Evolutionary conservation across 2,113 vertebrate species (phyloP).

Genomic region (Stigmatopora argus): DNA sequence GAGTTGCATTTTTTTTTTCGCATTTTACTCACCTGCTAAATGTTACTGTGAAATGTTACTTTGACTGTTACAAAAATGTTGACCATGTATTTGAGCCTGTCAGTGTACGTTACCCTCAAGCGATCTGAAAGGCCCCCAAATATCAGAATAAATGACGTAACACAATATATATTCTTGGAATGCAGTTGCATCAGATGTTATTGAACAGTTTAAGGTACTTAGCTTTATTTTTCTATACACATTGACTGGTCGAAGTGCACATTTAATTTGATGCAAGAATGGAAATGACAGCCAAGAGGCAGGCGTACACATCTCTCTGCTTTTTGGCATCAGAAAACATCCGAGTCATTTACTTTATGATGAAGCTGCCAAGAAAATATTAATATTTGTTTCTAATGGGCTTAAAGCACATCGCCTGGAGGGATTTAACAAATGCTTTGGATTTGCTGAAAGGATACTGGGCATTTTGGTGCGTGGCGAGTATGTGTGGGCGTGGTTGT

Average conservation of each 20-base stretch:
- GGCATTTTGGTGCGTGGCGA: background rate
- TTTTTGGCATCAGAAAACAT: background rate
- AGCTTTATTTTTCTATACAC: background rate
- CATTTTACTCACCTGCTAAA: background rate
- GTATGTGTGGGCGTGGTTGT: background rate
- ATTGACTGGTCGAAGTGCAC: background rate
- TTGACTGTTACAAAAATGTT: background rate
- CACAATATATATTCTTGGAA: background rate
- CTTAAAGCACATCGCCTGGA: background rate
- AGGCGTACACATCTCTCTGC: background rate
- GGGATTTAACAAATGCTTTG: background rate
- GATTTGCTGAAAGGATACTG: background rate
- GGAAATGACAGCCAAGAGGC: background rate
- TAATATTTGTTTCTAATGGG: background rate
- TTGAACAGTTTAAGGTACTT: background rate
- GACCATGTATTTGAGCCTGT: background rate
- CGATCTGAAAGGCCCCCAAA: background rate
- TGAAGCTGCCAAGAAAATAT: background rate
- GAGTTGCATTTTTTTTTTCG: background rate
- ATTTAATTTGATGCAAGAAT: background rate
- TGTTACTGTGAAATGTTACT: background rate
- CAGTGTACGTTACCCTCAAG: background rate
- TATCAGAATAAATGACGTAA: conserved; percentile 3
- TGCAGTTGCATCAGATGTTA: conserved; percentile 2
- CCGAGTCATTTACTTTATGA: background rate